Evolutionary conservation across 2,888 invertebrate species (phyloP).

Genomic region (Stenolophus ochropezus): DNA sequence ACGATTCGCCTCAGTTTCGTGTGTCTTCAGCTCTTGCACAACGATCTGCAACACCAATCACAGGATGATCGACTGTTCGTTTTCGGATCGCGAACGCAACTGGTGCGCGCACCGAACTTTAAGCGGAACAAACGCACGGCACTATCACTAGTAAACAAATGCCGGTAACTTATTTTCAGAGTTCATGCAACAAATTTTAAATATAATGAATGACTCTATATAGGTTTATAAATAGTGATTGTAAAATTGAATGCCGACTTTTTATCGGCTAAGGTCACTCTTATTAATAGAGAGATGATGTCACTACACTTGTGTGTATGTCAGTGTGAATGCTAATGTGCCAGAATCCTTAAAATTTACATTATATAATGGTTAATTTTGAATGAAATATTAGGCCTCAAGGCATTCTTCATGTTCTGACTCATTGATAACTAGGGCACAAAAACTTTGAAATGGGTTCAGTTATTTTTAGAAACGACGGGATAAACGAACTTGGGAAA

Average conservation of each 20-base stretch:
- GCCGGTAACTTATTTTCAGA: constrained; percentile 19
- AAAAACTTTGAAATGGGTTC: constrained; percentile 29
- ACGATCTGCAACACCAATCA: constrained; percentile 77
- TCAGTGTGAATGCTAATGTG: constrained; percentile 46
- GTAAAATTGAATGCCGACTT: constrained; percentile 63
- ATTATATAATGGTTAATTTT: constrained; percentile 58
- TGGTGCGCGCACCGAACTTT: constrained; percentile 8
- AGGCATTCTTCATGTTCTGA: constrained; percentile 40
- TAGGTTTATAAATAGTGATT: constrained; percentile 66
- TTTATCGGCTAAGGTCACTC: constrained; percentile 64
- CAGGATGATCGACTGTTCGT: constrained; percentile 10
- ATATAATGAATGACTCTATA: constrained; percentile 52
- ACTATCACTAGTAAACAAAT: neutral
- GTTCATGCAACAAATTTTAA: constrained; percentile 44
- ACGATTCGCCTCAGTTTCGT: constrained; percentile 80
- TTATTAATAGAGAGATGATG: constrained; percentile 66
- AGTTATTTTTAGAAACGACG: constrained; percentile 52
- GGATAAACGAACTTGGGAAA: constrained; percentile 28
- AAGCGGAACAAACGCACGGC: neutral
- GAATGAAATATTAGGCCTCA: constrained; percentile 47
- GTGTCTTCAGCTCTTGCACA: constrained; percentile 80
- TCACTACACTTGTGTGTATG: constrained; percentile 60
- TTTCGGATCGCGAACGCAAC: neutral
- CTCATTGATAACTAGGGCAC: constrained; percentile 59
- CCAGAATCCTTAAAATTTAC: constrained; percentile 46